Evolutionary conservation across 2,888 invertebrate species (phyloP).

Genomic region (Leptinotarsa peninsularis): DNA sequence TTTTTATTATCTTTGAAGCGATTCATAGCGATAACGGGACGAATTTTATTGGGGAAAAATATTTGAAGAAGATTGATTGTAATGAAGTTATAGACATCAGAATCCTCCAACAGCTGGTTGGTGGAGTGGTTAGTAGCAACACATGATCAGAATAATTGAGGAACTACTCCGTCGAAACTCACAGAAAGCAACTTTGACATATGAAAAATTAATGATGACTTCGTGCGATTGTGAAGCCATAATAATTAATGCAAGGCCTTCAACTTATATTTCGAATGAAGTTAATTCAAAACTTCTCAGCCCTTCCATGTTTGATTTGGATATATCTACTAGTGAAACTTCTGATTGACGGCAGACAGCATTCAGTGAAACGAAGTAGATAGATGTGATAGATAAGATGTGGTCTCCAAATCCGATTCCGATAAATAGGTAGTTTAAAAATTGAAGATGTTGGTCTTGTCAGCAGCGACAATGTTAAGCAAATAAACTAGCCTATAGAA

Average conservation of each 20-base stretch:
- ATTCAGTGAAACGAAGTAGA: too few relatives aligned
- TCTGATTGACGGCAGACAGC: background rate
- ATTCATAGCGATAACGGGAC: constrained; percentile 57
- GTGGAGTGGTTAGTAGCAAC: constrained; percentile 65
- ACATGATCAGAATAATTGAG: constrained; percentile 61
- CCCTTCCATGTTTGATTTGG: background rate
- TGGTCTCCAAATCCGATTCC: too few relatives aligned
- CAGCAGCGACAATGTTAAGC: too few relatives aligned
- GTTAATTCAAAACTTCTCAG: background rate
- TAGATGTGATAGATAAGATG: too few relatives aligned
- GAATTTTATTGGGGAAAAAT: constrained; percentile 59
- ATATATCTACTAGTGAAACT: background rate
- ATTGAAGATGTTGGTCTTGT: too few relatives aligned
- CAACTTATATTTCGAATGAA: background rate
- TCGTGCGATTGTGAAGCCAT: background rate
- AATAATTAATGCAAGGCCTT: background rate
- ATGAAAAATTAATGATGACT: background rate
- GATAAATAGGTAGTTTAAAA: too few relatives aligned
- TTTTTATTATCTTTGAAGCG: constrained; percentile 56
- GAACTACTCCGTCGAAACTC: constrained; percentile 34
- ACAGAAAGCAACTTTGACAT: background rate
- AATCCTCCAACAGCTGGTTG: constrained; percentile 59
- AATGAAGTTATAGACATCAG: constrained; percentile 40
- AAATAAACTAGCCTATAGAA: too few relatives aligned
- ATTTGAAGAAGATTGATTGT: constrained; percentile 50